phyloP scores from a whole-genome alignment of 1,140 invertebrate species.

The Phortica variegata region DNA sequence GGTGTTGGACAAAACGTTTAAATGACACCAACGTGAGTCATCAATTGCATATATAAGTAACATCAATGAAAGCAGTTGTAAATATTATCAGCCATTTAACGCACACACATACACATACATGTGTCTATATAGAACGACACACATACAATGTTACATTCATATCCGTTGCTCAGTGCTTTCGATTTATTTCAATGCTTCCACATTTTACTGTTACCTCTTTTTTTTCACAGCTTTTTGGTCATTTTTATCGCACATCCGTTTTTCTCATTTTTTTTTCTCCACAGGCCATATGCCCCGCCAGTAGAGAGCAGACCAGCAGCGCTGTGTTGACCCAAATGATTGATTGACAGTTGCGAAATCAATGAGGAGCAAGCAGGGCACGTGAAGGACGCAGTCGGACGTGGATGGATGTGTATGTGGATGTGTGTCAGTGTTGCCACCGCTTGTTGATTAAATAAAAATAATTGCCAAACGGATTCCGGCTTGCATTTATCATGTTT shows the following conservation, averaged over 20 bases:
- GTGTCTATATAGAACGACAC: too few relatives aligned
- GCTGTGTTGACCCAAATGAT: slow-evolving; percentile 21
- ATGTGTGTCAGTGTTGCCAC: not conserved
- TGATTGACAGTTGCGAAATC: slow-evolving; percentile 22
- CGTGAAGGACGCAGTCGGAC: slow-evolving; percentile 7
- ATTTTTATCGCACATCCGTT: too few relatives aligned
- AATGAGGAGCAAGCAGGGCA: slow-evolving; percentile 20
- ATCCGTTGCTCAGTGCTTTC: too few relatives aligned
- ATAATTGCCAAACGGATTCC: not conserved
- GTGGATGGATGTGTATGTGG: not conserved
- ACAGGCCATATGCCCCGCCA: too few relatives aligned
- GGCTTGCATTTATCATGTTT: not conserved
- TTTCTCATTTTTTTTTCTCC: not conserved
- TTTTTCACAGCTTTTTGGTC: too few relatives aligned
- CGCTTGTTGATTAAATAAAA: slow-evolving; percentile 3
- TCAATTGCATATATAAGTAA: too few relatives aligned
- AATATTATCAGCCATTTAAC: too few relatives aligned
- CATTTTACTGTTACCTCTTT: slow-evolving; percentile 19
- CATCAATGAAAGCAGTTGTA: too few relatives aligned
- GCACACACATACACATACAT: too few relatives aligned
- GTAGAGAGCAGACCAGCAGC: not conserved
- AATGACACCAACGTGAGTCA: too few relatives aligned
- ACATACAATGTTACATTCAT: too few relatives aligned
- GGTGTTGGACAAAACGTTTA: too few relatives aligned
- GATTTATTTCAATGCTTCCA: slow-evolving; percentile 4